Conservation (phyloP, 2,113 vertebrate species). For the Scolopax mira region DNA sequence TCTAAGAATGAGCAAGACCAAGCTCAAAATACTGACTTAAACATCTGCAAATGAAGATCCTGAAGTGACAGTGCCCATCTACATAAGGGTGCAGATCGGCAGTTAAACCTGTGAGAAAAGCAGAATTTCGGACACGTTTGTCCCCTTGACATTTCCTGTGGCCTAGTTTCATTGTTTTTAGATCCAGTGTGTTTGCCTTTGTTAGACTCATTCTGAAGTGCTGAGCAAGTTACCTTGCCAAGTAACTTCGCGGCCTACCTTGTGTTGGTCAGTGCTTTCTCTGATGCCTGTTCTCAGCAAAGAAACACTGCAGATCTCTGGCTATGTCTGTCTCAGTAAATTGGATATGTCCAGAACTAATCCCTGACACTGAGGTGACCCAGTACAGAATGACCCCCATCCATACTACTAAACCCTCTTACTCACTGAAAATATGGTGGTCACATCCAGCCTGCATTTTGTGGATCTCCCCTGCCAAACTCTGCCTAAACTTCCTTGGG, state of each 20-base stretch:
- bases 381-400: not conserved
- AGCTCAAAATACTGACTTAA: not conserved
- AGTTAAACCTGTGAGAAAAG: not conserved
- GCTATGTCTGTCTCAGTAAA: not conserved
- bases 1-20: not conserved
- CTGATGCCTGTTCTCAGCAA: not conserved
- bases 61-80: not conserved
- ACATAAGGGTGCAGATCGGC: not conserved
- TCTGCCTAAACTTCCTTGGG: not conserved
- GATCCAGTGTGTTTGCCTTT: not conserved
- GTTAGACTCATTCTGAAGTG: not conserved
- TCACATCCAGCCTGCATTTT: not conserved
- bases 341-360: not conserved
- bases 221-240: not conserved
- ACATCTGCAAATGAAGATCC: not conserved
- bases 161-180: not conserved
- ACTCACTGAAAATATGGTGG: not conserved
- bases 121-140: not conserved
- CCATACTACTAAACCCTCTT: not conserved
- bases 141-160: not conserved
- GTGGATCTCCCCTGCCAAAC: not conserved
- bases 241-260: not conserved
- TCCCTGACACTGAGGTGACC: not conserved
- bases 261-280: not conserved
- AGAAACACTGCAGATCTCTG: not conserved